These are phyloP conservation scores for Jaculus jaculus DNA, from an alignment of 2,113 vertebrate species.

Conservation along the genomic window DNA sequence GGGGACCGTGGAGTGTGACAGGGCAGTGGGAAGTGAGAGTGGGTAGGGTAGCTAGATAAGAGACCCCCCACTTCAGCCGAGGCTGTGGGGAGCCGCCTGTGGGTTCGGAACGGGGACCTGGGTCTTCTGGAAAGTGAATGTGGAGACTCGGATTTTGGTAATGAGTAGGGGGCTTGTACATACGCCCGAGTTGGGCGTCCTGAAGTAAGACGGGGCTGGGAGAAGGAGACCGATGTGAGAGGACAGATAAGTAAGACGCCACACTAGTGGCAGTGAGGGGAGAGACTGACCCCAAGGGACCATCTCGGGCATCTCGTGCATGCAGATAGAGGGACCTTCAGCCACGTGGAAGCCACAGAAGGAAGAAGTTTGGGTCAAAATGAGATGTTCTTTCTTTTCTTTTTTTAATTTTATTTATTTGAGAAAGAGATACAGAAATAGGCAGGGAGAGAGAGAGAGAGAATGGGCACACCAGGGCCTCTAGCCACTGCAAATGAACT, in stretches of 20 bases:
- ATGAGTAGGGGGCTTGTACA: background rate
- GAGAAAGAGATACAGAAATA: too few relatives aligned
- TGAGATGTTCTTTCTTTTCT: too few relatives aligned
- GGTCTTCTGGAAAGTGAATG: background rate
- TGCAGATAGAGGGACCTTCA: background rate
- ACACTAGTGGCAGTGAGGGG: background rate
- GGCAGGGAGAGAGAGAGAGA: too few relatives aligned
- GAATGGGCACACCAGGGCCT: too few relatives aligned
- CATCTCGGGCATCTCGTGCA: background rate
- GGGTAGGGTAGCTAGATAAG: background rate
- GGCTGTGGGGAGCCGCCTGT: background rate
- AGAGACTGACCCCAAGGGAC: background rate
- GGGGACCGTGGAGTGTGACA: background rate
- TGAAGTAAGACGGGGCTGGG: background rate
- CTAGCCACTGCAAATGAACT: too few relatives aligned
- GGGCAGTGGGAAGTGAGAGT: background rate
- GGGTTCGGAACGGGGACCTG: background rate
- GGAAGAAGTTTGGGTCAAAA: constrained; percentile 18
- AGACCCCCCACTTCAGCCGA: background rate
- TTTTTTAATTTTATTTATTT: too few relatives aligned
- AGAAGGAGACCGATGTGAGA: background rate
- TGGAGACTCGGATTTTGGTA: background rate
- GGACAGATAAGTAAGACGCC: background rate
- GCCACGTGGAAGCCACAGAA: background rate
- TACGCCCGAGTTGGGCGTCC: background rate